phyloP scores from a whole-genome alignment of 2,113 vertebrate genomes.

The Pica pica region DNA sequence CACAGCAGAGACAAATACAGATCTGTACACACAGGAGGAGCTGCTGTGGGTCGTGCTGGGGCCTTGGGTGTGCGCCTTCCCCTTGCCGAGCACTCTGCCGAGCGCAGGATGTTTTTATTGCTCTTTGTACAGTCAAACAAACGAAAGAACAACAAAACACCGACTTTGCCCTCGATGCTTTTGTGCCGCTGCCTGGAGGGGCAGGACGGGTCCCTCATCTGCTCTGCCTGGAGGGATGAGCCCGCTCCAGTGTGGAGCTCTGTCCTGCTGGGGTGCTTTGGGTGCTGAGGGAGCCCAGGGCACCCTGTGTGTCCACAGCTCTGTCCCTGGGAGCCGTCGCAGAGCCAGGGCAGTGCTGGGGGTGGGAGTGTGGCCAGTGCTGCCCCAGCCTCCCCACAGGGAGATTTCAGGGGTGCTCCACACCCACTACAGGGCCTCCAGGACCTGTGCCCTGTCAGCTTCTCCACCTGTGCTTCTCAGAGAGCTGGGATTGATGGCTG shows the following conservation, averaged over 20 bases:
- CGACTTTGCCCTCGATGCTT: not conserved
- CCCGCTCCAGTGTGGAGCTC: not conserved
- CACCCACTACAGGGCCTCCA: not conserved
- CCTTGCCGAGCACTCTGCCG: not conserved
- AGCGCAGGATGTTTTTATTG: slow-evolving; percentile 28
- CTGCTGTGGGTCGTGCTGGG: not conserved
- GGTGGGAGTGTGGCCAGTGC: accelerated
- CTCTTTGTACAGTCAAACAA: slow-evolving; percentile 36
- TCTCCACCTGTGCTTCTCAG: not conserved
- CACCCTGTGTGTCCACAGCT: not conserved
- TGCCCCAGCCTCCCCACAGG: accelerated
- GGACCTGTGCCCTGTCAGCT: not conserved
- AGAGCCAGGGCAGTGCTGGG: not conserved
- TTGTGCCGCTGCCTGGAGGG: not conserved
- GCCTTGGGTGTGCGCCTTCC: not conserved
- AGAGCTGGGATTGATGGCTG: not conserved
- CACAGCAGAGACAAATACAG: not conserved
- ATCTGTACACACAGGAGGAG: not conserved
- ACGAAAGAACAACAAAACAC: slow-evolving; percentile 1
- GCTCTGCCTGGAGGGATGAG: not conserved
- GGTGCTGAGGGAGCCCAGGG: not conserved
- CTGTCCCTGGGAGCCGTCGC: not conserved
- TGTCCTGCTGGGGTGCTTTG: not conserved
- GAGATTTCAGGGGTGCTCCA: not conserved
- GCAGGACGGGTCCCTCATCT: not conserved